Conservation (phyloP, 2,113 vertebrate genomes). For the Meles meles region DNA sequence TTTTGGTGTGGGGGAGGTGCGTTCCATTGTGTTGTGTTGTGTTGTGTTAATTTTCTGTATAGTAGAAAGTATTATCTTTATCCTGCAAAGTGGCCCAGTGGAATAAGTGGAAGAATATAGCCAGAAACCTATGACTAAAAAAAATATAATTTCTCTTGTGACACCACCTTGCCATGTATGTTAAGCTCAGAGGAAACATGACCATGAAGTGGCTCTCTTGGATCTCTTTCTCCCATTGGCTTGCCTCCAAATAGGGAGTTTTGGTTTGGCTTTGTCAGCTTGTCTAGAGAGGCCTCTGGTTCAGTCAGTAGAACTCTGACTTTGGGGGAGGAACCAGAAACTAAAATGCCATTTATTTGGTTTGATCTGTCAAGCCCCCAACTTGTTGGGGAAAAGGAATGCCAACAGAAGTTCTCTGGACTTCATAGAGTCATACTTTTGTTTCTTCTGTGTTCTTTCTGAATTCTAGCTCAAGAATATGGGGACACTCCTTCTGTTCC, state of each 20-base stretch:
- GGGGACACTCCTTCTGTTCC: neutral
- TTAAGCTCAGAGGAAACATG: neutral
- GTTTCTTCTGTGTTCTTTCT: neutral
- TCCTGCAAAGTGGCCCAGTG: neutral
- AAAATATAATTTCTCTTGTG: neutral
- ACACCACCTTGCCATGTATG: neutral
- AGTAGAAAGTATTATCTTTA: neutral
- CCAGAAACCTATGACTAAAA: neutral
- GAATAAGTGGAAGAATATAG: neutral
- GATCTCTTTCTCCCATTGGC: neutral
- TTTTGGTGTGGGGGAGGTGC: neutral
- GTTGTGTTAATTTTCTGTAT: neutral
- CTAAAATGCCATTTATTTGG: neutral
- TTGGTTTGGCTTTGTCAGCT: neutral
- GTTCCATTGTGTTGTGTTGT: neutral
- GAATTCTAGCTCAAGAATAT: neutral
- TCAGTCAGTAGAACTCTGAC: neutral
- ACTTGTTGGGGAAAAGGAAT: no score
- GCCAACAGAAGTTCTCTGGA: neutral
- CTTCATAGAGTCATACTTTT: neutral
- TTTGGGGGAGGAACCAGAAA: neutral
- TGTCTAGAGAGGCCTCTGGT: neutral
- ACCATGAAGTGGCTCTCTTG: neutral
- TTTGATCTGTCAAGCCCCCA: neutral
- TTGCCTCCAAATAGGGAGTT: neutral